Evolutionary conservation across 2,113 vertebrate genomes (phyloP).

Genomic region (Malurus melanocephalus): DNA sequence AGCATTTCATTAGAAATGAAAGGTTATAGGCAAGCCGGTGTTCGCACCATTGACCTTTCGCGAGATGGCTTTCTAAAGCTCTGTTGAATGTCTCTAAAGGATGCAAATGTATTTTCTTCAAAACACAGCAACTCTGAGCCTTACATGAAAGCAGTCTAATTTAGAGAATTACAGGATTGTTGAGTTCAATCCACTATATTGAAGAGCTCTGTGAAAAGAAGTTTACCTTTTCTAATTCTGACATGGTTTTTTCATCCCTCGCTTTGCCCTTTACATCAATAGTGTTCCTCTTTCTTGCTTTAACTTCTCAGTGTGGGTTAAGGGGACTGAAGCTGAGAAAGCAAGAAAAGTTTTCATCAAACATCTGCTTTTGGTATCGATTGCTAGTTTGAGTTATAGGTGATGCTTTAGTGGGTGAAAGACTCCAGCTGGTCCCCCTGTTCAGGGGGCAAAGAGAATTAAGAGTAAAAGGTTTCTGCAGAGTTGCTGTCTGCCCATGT

Average conservation of each 20-base stretch:
- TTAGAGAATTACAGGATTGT: conserved; percentile 17
- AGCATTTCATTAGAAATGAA: conserved; percentile 21
- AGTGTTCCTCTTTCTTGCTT: conserved; percentile 1
- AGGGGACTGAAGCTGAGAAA: conserved; percentile 39
- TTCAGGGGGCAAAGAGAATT: neutral
- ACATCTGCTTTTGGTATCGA: conserved; percentile 52
- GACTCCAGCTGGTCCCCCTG: conserved; percentile 23
- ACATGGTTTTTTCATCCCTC: neutral
- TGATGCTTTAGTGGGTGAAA: neutral
- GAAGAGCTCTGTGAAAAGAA: neutral
- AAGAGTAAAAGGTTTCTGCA: conserved; percentile 27
- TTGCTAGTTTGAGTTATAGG: conserved; percentile 23
- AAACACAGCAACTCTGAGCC: neutral
- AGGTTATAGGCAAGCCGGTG: neutral
- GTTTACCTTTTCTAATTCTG: conserved; percentile 9
- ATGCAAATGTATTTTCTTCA: conserved; percentile 32
- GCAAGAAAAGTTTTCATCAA: conserved; percentile 39
- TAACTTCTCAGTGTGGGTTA: conserved; percentile 12
- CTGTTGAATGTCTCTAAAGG: neutral
- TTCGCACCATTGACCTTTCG: neutral
- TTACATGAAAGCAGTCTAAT: conserved; percentile 16
- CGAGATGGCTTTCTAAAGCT: neutral
- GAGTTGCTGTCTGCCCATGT: neutral
- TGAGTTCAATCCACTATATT: neutral
- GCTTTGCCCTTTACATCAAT: conserved; percentile 19